These are phyloP conservation scores for Chlorospingus semifuscus DNA, from an alignment of 2,797 vertebrate species.

Conservation along the genomic window DNA sequence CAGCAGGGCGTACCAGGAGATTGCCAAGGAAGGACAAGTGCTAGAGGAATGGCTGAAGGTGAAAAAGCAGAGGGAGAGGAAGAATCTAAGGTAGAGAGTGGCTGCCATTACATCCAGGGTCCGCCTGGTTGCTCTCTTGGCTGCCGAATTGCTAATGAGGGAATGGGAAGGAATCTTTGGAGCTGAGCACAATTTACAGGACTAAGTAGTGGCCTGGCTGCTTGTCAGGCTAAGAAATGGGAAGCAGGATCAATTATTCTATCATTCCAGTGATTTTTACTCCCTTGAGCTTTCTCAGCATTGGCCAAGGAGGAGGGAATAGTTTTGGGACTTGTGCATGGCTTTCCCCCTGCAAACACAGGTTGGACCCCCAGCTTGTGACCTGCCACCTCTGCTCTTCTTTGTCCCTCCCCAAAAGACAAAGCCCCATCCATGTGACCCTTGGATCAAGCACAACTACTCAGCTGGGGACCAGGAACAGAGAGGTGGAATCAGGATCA, in stretches of 20 bases:
- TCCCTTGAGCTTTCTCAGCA: background rate
- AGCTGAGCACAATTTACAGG: background rate
- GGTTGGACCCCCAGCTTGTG: background rate
- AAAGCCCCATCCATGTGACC: background rate
- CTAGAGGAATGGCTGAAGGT: background rate
- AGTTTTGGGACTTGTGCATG: background rate
- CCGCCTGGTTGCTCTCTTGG: accelerated
- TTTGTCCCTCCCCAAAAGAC: background rate
- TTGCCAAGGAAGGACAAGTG: accelerated
- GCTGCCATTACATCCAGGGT: background rate
- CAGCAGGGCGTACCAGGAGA: background rate
- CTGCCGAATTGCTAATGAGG: accelerated
- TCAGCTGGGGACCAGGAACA: background rate
- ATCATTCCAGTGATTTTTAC: background rate
- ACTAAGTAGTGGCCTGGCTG: background rate
- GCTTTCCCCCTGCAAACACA: background rate
- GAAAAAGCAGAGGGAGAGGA: background rate
- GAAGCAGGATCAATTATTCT: background rate
- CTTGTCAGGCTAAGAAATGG: background rate
- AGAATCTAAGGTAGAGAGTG: background rate
- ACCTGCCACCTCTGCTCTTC: background rate
- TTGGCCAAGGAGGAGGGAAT: background rate
- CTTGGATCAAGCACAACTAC: background rate
- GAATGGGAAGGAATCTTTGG: background rate
- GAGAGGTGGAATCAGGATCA: background rate